A percentile compares a stretch with the other conserved stretches of the same genome.
Conservation (phyloP, 2,797 vertebrate genomes). For the Chrysocyon brachyurus region DNA sequence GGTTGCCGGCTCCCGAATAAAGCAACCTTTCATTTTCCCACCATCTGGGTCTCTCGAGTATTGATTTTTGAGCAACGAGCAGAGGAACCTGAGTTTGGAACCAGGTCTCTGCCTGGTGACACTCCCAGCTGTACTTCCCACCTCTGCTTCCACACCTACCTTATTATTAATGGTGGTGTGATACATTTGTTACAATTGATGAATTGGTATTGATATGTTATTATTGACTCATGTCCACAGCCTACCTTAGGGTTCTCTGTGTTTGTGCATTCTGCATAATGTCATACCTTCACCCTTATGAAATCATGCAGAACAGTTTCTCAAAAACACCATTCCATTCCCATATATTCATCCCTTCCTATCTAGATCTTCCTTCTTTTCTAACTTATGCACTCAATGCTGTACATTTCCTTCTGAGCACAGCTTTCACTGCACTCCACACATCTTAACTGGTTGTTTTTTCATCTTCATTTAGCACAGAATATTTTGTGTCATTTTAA, state of each 20-base stretch:
- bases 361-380: too few species aligned
- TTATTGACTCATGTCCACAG: neutral
- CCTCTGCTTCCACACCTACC: too few species aligned
- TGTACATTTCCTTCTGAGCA: too few species aligned
- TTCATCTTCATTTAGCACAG: too few species aligned
- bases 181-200: neutral
- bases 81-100: neutral
- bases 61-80: neutral
- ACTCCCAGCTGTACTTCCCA: too few species aligned
- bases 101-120: neutral
- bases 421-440: too few species aligned
- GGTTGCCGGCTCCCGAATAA: neutral
- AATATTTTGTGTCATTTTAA: neutral
- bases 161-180: neutral
- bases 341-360: too few species aligned
- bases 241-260: neutral
- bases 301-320: too few species aligned
- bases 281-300: too few species aligned
- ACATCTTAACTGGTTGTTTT: too few species aligned
- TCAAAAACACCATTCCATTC: too few species aligned
- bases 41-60: neutral
- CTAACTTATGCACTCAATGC: too few species aligned
- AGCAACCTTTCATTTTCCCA: neutral
- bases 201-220: neutral
- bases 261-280: neutral